These are phyloP conservation scores for Erebia palarica DNA, from an alignment of 2,888 invertebrate species.

Conservation along the genomic window DNA sequence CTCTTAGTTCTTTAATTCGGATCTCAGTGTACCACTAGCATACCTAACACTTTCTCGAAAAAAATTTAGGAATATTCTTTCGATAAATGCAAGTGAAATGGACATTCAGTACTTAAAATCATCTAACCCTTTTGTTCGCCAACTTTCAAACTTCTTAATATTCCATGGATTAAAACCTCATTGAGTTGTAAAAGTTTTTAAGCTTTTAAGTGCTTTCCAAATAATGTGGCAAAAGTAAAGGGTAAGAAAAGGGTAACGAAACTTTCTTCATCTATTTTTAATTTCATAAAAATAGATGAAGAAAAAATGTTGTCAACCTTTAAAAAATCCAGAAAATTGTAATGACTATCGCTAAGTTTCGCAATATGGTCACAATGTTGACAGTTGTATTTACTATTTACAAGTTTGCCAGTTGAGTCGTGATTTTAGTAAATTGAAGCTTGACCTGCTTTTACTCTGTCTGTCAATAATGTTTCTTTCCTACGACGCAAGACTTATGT, in stretches of 20 bases:
- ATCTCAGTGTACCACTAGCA: no score
- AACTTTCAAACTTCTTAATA: slow-evolving; percentile 19
- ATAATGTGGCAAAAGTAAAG: background rate
- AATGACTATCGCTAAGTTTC: no score
- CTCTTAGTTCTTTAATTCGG: no score
- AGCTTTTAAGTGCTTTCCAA: slow-evolving; percentile 18
- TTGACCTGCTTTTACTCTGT: no score
- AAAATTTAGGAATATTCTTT: background rate
- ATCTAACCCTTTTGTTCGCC: slow-evolving; percentile 6
- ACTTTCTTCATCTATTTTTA: slow-evolving; percentile 7
- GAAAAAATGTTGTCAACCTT: no score
- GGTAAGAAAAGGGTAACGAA: background rate
- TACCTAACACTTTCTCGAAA: background rate
- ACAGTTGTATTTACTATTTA: no score
- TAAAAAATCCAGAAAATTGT: no score
- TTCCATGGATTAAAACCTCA: slow-evolving; percentile 12
- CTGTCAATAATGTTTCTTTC: no score
- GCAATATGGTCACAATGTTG: no score
- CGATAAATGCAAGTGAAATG: background rate
- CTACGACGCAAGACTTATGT: no score
- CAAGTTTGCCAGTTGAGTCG: no score
- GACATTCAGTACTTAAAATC: background rate
- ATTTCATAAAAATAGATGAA: background rate
- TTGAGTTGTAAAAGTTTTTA: slow-evolving; percentile 20
- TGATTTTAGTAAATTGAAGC: no score